Base-by-base conservation (phyloP, 2,113 vertebrate species). In the Acinonyx jubatus region DNA sequence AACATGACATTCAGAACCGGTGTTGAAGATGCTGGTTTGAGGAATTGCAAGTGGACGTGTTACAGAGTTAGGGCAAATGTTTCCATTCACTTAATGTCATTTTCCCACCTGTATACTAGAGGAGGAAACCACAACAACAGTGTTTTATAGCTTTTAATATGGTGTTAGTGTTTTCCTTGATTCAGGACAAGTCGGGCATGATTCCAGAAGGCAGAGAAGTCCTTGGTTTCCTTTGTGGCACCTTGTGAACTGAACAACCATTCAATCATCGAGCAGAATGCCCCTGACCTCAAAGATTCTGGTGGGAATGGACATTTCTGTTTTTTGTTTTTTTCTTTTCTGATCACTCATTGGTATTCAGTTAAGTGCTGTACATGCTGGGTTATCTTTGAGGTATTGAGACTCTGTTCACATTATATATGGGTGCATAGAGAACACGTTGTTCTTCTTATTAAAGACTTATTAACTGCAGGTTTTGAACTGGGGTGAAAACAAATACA, bases 391-490 rank as follows among this genome's bases (percentile, higher is more conserved):
- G 86, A 76, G 57, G 84, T 76, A n/a, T 9, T 83, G 55, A 36
- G 68, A 36, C 52, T 63, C 36, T 0, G 3, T 66, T 79, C 52
- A 38, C 66, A 52, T 88, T 65, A 65, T 74, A 33, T 65, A 23
- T 21, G 11, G 14, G 27, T 31, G 1, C 84, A 41, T 1, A n/a
- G 52, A 84, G 78, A 88, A 33, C 36, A 23, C 10, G 3, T 41
- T 25, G 27, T 80, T 92, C 80, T 80, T 76, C 45, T 94, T 89
- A 80, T 69, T 94, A 94, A 48, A 94, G 57, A 45, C 76, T 89
- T 96, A 92, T 73, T 57, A 94, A 61, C 69, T 85, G 91, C 41
- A 66, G 31, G 83, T 91, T 82, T 55, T 79, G 55, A 92, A 93
- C 73, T 41, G 61, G 31, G 33, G 25, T 93, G 29, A 76, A 86